Conservation (phyloP, 2,888 invertebrate species). For the Dorcus hopei region DNA sequence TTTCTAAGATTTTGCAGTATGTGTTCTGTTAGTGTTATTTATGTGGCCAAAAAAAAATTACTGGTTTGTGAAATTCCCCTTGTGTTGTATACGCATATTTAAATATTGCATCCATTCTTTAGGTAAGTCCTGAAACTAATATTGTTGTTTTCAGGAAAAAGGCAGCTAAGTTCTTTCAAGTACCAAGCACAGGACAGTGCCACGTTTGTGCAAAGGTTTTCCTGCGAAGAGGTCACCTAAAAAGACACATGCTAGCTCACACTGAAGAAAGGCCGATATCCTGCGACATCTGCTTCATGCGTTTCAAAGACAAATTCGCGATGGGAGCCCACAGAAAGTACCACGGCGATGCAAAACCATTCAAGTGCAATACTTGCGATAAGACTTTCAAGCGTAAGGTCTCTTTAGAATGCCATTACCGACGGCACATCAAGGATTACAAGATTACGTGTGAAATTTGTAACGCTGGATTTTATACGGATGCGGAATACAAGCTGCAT, state of each 20-base stretch:
- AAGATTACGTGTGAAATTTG: slow-evolving; percentile 40
- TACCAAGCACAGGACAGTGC: no score
- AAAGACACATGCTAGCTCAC: slow-evolving; percentile 42
- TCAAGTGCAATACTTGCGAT: slow-evolving; percentile 58
- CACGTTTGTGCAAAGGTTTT: no score
- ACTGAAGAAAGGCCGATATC: slow-evolving; percentile 36
- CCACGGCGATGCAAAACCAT: slow-evolving; percentile 54
- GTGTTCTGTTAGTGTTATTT: no score
- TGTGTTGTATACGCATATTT: no score
- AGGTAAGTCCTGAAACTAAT: no score
- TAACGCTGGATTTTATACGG: slow-evolving; percentile 38
- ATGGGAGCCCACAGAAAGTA: slow-evolving; percentile 51
- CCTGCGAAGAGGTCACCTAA: slow-evolving; percentile 19
- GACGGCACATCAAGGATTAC: slow-evolving; percentile 54
- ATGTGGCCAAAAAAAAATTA: no score
- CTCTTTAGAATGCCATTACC: slow-evolving; percentile 57
- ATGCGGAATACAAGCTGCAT: slow-evolving; percentile 35
- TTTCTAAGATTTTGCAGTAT: no score
- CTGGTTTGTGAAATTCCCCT: no score
- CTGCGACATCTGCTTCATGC: slow-evolving; percentile 42
- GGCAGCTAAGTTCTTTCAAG: no score
- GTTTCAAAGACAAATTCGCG: slow-evolving; percentile 41
- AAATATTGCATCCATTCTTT: no score
- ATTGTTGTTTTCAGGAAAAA: no score
- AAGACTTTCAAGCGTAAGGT: slow-evolving; percentile 60